phyloP scores from a whole-genome alignment of 1,140 invertebrate genomes.

The Aphelinus certus region DNA sequence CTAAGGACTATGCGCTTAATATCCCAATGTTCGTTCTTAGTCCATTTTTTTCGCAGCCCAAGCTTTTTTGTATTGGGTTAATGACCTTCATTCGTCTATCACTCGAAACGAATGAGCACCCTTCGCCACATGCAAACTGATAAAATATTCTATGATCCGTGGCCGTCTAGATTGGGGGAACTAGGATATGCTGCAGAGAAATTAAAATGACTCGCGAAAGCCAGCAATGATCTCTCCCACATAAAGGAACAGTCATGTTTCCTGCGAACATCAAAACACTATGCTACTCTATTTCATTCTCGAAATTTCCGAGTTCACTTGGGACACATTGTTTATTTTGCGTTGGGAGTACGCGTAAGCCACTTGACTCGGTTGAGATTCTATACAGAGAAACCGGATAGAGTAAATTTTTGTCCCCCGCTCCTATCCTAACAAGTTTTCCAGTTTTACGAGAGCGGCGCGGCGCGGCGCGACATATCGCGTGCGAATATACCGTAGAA shows the following conservation, averaged over 20 bases:
- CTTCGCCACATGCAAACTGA: too few species aligned
- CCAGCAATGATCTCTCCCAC: too few species aligned
- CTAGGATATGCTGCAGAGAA: too few species aligned
- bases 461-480: not conserved
- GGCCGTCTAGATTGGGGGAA: too few species aligned
- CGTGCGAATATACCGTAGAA: not conserved
- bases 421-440: not conserved
- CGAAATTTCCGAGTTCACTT: not conserved
- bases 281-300: too few species aligned
- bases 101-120: not conserved
- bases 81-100: not conserved
- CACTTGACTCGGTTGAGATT: not conserved
- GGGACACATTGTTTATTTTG: not conserved
- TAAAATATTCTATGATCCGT: too few species aligned
- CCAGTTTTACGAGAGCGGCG: not conserved
- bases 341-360: conserved; percentile 1
- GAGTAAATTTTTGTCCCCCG: conserved; percentile 1
- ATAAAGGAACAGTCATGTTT: too few species aligned
- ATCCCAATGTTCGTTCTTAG: conserved; percentile 21
- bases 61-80: not conserved
- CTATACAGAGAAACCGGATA: not conserved
- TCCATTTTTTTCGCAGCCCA: not conserved
- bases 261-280: too few species aligned
- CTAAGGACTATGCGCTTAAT: conserved; percentile 1
- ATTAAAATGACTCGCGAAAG: too few species aligned